A percentile compares a stretch with the other conserved stretches of the same genome.
phyloP scores from a whole-genome alignment of 2,113 vertebrate genomes.

The Paradoxurus hermaphroditus region DNA sequence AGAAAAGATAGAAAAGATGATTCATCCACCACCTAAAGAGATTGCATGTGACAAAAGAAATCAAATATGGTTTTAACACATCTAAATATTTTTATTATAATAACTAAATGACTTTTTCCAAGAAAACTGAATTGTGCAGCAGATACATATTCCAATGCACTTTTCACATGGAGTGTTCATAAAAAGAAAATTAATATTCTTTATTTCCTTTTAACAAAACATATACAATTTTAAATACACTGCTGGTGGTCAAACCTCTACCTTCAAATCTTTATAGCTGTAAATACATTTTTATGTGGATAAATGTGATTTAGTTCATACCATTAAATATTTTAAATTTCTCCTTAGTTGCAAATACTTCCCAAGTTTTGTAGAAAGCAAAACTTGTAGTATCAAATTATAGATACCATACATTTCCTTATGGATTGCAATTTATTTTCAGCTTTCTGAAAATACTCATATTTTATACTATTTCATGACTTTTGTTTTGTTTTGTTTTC shows the following conservation, averaged over 20 bases:
- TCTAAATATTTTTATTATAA: neutral
- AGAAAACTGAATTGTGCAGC: neutral
- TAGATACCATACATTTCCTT: neutral
- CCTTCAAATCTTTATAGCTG: neutral
- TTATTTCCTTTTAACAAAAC: neutral
- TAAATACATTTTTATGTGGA: neutral
- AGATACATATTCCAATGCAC: neutral
- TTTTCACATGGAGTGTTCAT: neutral
- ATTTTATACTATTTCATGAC: neutral
- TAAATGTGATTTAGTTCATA: neutral
- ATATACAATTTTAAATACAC: neutral
- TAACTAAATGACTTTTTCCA: neutral
- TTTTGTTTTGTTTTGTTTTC: neutral
- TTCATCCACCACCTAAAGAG: neutral
- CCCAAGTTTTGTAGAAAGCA: neutral
- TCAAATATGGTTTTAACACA: neutral
- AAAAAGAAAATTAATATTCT: neutral
- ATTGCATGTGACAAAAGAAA: neutral
- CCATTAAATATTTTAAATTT: neutral
- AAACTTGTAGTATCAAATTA: neutral
- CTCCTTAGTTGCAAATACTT: neutral
- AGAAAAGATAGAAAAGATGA: neutral
- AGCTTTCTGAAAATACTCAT: neutral
- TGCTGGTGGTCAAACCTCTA: neutral
- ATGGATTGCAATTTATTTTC: neutral